Evolutionary conservation across 2,113 vertebrate genomes (phyloP), one percentile per base, ranked within the genome.

Genomic region (Nesogale talazaci): DNA sequence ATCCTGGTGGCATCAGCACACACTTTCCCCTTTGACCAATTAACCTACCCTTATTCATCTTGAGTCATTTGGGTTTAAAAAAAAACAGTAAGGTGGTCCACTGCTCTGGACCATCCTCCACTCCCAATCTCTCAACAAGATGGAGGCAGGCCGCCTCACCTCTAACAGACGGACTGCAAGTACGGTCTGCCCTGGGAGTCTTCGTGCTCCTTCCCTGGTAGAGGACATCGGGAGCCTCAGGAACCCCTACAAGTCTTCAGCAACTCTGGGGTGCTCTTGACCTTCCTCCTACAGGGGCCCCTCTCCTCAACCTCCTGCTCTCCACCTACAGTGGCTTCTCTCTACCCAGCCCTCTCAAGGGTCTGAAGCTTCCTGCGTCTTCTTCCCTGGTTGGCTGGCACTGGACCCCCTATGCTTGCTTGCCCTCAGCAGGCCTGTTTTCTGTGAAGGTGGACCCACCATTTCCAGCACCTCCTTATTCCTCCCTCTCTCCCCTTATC

Each of bases 1-100:
- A 91, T 31, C 56, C 67, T 38, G 56, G 46, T 6, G 10, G 6
- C 3, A 69, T 69, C 77, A 40, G 65, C 61, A 76, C 65, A 34
- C 9, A 80, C 72, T 86, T 79, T 46, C 25, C 83, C 31, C 36
- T 72, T 57, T 57, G 8, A 74, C 29, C 25, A 9, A 19, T 74
- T 31, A 86, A 38, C 46, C 16, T 80, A 77, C 82, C 61, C 88
- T 87, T 83, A 93, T 31, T 57, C 79, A 72, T 70, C n/a, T 31
- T 80, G 56, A 27, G 36, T 20, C 74, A 14, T 63, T 83, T 84
- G 61, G 72, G 42, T 46, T 46, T 46, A 40, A 93, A 46, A 93
- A 88, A 90, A n/a, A 42, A 29, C 40, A 38, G 46, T 11, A 57
- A 83, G 56, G 36, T 72, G 52, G 56, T 27, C 81, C 40, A 11